Evolutionary conservation across 2,888 invertebrate species (phyloP), one percentile per base, ranked within the genome.

Genomic region (Dendrolimus houi): DNA sequence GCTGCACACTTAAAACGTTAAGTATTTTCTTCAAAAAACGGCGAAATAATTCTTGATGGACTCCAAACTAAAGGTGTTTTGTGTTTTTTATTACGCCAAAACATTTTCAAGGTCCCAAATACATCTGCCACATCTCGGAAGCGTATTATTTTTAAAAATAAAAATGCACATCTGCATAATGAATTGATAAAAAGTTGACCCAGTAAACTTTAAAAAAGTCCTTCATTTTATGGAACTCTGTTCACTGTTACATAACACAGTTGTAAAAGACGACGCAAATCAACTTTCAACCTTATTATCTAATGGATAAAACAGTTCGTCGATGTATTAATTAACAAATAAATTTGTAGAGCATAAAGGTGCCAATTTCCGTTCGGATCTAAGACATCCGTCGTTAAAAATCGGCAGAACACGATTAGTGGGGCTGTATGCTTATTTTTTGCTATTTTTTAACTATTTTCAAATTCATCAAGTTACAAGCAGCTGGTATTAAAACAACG

Each of bases 181-280:
- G 81, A 81, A 85, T 81, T 83, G 76, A 82, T 85, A 89, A 90
- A 90, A 90, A 90, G 69, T 79, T 88, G 87, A 90, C 90, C 90
- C 87, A 87, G 79, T 82, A 84, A 84, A 76, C 66, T 81, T 75
- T 74, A 78, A 78, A 83, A 81, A 52, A n/a, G 52, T 40, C 55
- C 53, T 56, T 55, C 55, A 53, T 59, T 55, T 53, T 53, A 57
- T 55, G 47, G 47, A 47, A 75, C 71, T 70, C 69, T 68, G 69
- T 72, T 66, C 29, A 63, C 29, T 64, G 62, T 66, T 63, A 58
- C 55, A 59, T 58, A 58, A 54, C 56, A 8, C 47, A 10, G 47
- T 47, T 12, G 47, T 47, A 47, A 47, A 47, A 8, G 47, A 29
- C 47, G 12, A 47, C 2, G 12, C 47, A 9, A 47, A 9, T 47